Evolutionary conservation across 2,113 vertebrate genomes (phyloP).

Genomic region (Myotis davidii): DNA sequence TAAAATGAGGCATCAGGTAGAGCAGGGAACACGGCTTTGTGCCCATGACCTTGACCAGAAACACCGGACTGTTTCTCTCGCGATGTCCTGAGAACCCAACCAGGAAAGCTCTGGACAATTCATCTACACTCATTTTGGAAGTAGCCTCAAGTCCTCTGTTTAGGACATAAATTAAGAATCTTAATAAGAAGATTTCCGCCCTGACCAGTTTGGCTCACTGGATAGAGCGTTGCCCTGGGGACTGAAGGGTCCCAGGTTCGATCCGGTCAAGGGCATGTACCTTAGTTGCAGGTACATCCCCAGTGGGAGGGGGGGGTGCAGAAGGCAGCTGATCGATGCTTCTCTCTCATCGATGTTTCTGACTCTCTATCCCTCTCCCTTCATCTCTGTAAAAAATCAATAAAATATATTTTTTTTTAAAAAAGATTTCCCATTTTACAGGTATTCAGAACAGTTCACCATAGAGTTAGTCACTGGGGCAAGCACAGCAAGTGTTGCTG

Average conservation of each 20-base stretch:
- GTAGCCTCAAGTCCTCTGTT: neutral
- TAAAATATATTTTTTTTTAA: no score
- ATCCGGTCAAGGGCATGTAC: no score
- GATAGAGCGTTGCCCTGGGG: no score
- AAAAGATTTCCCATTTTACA: neutral
- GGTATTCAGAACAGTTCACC: neutral
- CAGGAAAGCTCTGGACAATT: neutral
- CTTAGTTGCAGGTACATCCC: no score
- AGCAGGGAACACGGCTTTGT: fast-evolving
- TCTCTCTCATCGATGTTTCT: no score
- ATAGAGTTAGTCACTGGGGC: neutral
- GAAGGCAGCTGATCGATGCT: no score
- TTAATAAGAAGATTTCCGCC: neutral
- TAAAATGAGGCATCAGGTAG: fast-evolving
- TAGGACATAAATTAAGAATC: neutral
- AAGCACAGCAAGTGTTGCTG: neutral
- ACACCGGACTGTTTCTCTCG: neutral
- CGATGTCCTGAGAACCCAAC: fast-evolving
- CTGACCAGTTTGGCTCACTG: no score
- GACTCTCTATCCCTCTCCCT: no score
- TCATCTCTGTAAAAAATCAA: no score
- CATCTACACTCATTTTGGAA: neutral
- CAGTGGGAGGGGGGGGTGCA: no score
- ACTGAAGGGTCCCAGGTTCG: no score
- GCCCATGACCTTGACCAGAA: fast-evolving